Percentiles rank a stretch among this genome's conserved stretches.
Conservation (phyloP, 2,888 invertebrate species). For the Protophormia terraenovae region DNA sequence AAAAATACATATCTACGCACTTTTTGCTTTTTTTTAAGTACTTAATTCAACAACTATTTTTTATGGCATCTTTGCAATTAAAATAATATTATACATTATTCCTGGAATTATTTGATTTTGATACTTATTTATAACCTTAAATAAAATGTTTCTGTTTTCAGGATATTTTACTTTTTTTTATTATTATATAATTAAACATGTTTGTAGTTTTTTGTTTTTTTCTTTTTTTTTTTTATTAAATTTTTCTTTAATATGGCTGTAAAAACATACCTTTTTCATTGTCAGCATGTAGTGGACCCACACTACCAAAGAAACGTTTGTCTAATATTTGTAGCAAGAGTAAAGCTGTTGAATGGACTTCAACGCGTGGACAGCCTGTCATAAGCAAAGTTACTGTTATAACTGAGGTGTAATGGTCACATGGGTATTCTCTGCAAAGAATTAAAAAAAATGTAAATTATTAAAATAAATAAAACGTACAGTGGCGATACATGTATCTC, state of each 20-base stretch:
- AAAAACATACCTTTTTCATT: conserved; percentile 86
- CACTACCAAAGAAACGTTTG: conserved; percentile 95
- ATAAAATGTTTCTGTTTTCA: not conserved
- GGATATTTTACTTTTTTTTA: no score
- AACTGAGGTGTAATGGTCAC: conserved; percentile 98
- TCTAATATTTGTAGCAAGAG: conserved; percentile 96
- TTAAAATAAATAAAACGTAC: not conserved
- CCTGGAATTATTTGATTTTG: no score
- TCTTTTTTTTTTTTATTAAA: not conserved
- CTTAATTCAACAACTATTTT: no score
- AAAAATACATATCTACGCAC: no score
- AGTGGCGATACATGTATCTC: no score
- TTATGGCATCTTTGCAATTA: no score
- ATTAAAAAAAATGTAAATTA: not conserved
- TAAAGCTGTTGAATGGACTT: conserved; percentile 96
- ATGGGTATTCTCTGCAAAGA: conserved; percentile 93
- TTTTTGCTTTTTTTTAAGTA: no score
- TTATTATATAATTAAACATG: not conserved
- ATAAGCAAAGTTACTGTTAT: conserved; percentile 98
- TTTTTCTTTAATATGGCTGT: conserved; percentile 40
- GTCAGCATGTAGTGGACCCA: conserved; percentile 86
- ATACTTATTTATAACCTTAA: no score
- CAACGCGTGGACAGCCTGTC: conserved; percentile 95
- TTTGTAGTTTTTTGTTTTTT: not conserved
- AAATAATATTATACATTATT: no score